These are phyloP conservation scores for Pangasius djambal DNA, from an alignment of 2,797 vertebrate species.

Conservation along the genomic window DNA sequence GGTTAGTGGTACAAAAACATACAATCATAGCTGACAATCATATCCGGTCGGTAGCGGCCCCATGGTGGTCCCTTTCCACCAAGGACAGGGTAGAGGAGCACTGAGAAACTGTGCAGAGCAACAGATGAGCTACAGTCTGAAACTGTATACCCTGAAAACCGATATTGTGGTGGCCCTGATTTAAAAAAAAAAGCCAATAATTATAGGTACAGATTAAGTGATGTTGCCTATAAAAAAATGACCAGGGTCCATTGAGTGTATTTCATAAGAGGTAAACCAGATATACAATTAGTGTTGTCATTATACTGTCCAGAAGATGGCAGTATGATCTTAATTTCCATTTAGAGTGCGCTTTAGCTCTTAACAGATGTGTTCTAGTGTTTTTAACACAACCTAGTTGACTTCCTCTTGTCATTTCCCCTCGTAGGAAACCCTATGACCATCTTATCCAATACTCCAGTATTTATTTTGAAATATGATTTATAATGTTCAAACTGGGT, in stretches of 20 bases:
- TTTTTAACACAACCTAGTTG: neutral
- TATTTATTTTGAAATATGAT: neutral
- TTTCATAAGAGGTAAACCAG: neutral
- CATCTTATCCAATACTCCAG: neutral
- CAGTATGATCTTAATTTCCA: neutral
- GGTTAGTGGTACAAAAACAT: neutral
- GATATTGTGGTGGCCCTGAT: neutral
- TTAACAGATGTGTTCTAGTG: neutral
- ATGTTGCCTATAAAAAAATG: neutral
- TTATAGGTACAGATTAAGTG: neutral
- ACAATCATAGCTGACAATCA: neutral
- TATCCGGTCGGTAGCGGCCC: neutral
- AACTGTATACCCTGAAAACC: neutral
- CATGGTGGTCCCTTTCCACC: neutral
- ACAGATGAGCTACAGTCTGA: neutral
- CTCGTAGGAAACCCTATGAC: neutral
- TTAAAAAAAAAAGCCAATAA: no score
- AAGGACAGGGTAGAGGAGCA: neutral
- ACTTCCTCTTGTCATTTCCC: neutral
- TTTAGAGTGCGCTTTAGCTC: neutral
- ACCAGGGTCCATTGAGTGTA: neutral
- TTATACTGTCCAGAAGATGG: conserved; percentile 13
- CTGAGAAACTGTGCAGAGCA: neutral
- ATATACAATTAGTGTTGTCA: neutral
- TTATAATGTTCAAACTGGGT: neutral